Evolutionary conservation across 2,797 vertebrate genomes (phyloP).

Genomic region (Paratrypauchen microcephalus): DNA sequence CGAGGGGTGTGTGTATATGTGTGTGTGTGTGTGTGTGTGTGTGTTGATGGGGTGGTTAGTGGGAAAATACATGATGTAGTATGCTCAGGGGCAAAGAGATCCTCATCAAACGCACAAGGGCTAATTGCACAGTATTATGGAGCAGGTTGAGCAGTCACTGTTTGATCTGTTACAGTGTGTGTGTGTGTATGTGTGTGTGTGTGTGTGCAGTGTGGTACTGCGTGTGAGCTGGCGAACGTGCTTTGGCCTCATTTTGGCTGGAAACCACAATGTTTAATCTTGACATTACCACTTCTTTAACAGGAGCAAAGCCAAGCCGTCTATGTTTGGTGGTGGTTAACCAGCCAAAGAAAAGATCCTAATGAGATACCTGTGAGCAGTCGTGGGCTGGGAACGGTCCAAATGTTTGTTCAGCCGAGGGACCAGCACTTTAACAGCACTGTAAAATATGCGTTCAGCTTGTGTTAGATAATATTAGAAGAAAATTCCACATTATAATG

Average conservation of each 20-base stretch:
- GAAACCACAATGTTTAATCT: slow-evolving; percentile 75
- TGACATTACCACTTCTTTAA: slow-evolving; percentile 58
- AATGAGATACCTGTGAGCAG: slow-evolving; percentile 51
- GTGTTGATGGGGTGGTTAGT: slow-evolving; percentile 35
- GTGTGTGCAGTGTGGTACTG: slow-evolving; percentile 37
- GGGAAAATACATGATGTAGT: slow-evolving; percentile 59
- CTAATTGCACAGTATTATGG: slow-evolving; percentile 72
- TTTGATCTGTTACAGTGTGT: slow-evolving; percentile 44
- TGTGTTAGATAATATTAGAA: slow-evolving; percentile 3
- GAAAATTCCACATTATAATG: slow-evolving; percentile 23
- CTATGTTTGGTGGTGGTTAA: slow-evolving; percentile 60
- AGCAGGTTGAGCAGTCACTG: slow-evolving; percentile 51
- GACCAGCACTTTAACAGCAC: slow-evolving; percentile 2
- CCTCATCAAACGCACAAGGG: slow-evolving; percentile 67
- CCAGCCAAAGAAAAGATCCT: slow-evolving; percentile 48
- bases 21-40: no score
- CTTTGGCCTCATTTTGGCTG: slow-evolving; percentile 47
- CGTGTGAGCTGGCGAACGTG: slow-evolving; percentile 18
- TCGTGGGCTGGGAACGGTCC: slow-evolving; percentile 10
- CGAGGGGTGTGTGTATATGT: no score
- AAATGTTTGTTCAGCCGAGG: slow-evolving; percentile 25
- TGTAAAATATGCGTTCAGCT: slow-evolving; percentile 15
- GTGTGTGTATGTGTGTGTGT: no score
- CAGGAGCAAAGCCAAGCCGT: slow-evolving; percentile 39
- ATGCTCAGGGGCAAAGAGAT: slow-evolving; percentile 48